Percentiles rank a stretch among this genome's conserved stretches.
phyloP scores from a whole-genome alignment of 2,113 vertebrate species.

The Psettodes erumei region DNA sequence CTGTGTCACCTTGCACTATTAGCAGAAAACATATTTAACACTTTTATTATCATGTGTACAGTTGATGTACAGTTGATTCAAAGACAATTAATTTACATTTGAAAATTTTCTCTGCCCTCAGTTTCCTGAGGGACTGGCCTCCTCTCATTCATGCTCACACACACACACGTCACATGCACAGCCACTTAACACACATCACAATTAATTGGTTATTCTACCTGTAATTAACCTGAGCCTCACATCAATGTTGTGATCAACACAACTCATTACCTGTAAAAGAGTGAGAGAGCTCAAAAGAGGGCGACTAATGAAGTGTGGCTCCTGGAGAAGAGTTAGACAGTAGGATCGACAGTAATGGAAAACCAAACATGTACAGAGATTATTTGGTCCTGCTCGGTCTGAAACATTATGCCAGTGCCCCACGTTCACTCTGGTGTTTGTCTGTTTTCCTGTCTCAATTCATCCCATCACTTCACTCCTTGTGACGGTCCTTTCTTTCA shows the following conservation, averaged over 20 bases:
- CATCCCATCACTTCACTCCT: conserved; percentile 49
- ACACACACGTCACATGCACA: conserved; percentile 15
- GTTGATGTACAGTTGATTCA: background rate
- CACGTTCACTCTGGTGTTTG: conserved; percentile 42
- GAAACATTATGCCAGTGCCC: conserved; percentile 55
- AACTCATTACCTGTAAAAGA: conserved; percentile 61
- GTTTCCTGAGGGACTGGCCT: conserved; percentile 1
- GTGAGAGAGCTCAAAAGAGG: conserved; percentile 17
- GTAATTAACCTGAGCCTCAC: conserved; percentile 65
- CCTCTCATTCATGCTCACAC: background rate
- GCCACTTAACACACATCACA: conserved; percentile 34
- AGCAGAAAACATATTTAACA: conserved; percentile 1
- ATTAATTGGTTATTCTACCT: conserved; percentile 64
- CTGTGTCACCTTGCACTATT: background rate
- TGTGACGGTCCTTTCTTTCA: no score
- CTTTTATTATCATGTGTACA: background rate
- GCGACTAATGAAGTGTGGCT: conserved; percentile 18
- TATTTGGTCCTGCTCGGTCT: conserved; percentile 20
- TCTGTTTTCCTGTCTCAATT: conserved; percentile 57
- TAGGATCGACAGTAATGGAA: background rate
- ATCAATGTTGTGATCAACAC: conserved; percentile 65
- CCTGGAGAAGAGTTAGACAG: background rate
- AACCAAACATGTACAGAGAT: conserved; percentile 12
- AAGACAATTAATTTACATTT: conserved; percentile 2
- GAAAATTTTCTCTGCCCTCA: conserved; percentile 1